Base-by-base conservation (phyloP, 2,888 invertebrate species). In the Ophraella communa region DNA sequence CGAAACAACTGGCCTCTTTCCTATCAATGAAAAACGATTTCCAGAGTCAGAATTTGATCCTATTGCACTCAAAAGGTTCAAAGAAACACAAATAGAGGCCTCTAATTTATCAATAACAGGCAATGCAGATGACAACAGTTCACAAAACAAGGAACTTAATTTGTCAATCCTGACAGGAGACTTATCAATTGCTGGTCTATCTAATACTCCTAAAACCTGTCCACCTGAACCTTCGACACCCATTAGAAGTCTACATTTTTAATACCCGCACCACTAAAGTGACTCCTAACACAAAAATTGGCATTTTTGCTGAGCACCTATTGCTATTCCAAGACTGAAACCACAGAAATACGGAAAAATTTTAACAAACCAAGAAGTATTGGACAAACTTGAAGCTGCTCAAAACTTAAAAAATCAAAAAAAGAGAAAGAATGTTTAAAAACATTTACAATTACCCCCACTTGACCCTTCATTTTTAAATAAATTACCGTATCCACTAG, bases 1-100 rank as follows among this genome's bases (percentile, higher is more conserved):
- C 63, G 64, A 53, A 53, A 49, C 57, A 57, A 64, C 61, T 64
- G 58, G 64, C 64, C 64, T 56, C 64, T 60, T 67, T 35, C 17
- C 10, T 35, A 14, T 10, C 66, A 67, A 64, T 33, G 63, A 11
- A n/a, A 60, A 64, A 67, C 5, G 39, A 42, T 17, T 33, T 51
- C 47, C 49, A 33, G 33, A 18, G 27, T 27, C 47, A n/a, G 47
- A 47, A 47, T 47, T 47, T 47, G 47, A 47, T 47, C 47, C 47
- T 10, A 47, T 47, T 47, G 47, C 47, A 5, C 47, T 47, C 47
- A 47, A 47, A 47, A 47, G 47, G 23, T 47, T 47, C 23, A 47
- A 47, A 47, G 47, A 47, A 47, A 47, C 23, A 18, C 47, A 47
- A 47, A 47, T 10, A 7, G 23, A 47, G 23, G 11, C 47, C 11